A percentile compares a stretch with the other conserved stretches of the same genome.
These are phyloP conservation scores for Eupristina koningsbergeri DNA, from an alignment of 1,140 invertebrate genomes.

Conservation along the genomic window DNA sequence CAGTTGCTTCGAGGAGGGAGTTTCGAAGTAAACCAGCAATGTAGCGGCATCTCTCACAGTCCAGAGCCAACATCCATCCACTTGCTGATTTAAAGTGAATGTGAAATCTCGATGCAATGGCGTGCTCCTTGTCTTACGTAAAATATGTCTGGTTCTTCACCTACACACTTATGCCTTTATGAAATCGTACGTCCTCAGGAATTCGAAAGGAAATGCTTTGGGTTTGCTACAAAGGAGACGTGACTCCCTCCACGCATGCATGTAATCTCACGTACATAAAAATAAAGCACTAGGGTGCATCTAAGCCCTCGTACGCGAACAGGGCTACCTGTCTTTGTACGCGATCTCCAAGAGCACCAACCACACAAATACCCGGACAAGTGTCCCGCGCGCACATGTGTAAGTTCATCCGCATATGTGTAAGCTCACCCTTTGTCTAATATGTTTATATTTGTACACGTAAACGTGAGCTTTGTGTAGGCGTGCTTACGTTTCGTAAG, in stretches of 20 bases:
- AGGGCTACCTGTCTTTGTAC: background rate
- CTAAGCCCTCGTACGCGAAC: background rate
- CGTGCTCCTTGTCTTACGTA: background rate
- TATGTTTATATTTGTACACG: conserved; percentile 28
- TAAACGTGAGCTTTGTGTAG: conserved; percentile 9
- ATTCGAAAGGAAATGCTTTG: background rate
- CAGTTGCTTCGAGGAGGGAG: background rate
- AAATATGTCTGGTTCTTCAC: background rate
- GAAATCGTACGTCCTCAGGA: background rate
- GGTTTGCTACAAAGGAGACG: background rate
- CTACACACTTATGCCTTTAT: no score
- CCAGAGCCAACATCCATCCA: background rate
- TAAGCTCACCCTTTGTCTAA: background rate
- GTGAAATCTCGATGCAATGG: conserved; percentile 37
- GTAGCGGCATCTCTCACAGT: conserved; percentile 6
- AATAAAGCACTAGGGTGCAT: background rate
- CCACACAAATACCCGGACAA: no score
- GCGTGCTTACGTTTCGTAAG: conserved; percentile 28
- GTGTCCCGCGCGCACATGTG: background rate
- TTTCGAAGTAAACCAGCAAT: conserved; percentile 16
- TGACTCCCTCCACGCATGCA: background rate
- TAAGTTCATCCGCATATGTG: background rate
- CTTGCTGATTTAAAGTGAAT: conserved; percentile 2
- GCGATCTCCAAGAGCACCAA: background rate
- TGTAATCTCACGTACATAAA: conserved; percentile 1